phyloP scores from a whole-genome alignment of 2,797 vertebrate species.

The Tauraco hartlaubi region DNA sequence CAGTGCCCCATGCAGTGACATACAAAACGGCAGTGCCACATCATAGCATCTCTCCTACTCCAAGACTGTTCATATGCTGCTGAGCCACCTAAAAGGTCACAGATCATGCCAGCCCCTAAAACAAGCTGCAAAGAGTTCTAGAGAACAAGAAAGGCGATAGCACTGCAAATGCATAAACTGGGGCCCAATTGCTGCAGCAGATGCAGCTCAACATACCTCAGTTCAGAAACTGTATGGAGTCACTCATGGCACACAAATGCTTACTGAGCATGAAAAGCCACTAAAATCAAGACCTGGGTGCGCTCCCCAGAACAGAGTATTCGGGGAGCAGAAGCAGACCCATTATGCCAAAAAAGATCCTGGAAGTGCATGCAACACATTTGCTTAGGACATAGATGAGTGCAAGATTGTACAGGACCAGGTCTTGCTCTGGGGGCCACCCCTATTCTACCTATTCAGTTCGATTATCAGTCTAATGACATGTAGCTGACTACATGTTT shows the following conservation, averaged over 20 bases:
- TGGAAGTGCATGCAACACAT: background rate
- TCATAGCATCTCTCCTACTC: background rate
- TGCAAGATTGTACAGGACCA: background rate
- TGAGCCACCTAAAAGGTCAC: background rate
- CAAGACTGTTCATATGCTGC: background rate
- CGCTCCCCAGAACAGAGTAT: background rate
- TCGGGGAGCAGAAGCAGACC: background rate
- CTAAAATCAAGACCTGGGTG: background rate
- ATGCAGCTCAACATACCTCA: background rate
- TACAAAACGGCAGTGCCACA: background rate
- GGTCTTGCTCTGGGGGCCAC: background rate
- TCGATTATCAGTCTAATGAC: background rate
- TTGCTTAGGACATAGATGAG: background rate
- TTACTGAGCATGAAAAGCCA: background rate
- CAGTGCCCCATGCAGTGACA: background rate
- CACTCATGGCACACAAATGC: background rate
- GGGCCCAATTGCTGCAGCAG: background rate
- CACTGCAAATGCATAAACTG: background rate
- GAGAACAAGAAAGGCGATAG: background rate
- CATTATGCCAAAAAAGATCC: background rate
- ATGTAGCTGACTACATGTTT: background rate
- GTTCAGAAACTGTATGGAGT: background rate
- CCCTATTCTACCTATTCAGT: background rate
- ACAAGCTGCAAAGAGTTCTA: background rate
- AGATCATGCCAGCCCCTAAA: background rate